Evolutionary conservation across 1,140 invertebrate species (phyloP).

Genomic region (Glossosoma conforme): DNA sequence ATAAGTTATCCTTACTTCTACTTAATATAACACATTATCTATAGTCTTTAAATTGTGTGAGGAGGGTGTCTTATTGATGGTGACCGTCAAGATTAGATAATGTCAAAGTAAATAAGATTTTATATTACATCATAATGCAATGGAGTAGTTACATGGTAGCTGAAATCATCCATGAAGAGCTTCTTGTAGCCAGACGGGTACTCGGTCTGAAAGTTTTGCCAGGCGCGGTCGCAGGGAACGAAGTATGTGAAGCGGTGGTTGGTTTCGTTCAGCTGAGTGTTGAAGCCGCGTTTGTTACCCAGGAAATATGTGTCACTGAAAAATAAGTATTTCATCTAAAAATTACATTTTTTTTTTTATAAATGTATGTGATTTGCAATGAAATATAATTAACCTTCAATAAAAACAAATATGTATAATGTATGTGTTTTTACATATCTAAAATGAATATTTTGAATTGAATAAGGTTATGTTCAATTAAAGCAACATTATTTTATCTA

Average conservation of each 20-base stretch:
- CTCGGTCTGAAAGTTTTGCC: slow-evolving; percentile 64
- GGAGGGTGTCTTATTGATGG: no score
- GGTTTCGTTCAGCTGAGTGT: slow-evolving; percentile 69
- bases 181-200: slow-evolving; percentile 77
- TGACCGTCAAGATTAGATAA: no score
- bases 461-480: no score
- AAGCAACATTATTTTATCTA: no score
- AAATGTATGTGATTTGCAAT: slow-evolving; percentile 1
- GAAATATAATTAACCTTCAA: no score
- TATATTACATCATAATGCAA: no score
- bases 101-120: no score
- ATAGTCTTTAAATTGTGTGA: no score
- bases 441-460: no score
- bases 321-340: slow-evolving; percentile 22
- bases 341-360: not conserved
- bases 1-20: no score
- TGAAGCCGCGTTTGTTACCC: slow-evolving; percentile 68
- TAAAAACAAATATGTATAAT: not conserved
- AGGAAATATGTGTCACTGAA: slow-evolving; percentile 70
- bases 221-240: slow-evolving; percentile 83
- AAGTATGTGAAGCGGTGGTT: slow-evolving; percentile 86
- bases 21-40: no score
- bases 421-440: not conserved
- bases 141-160: slow-evolving; percentile 81
- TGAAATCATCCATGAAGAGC: slow-evolving; percentile 73